Evolutionary conservation across 2,888 invertebrate genomes (phyloP).

Genomic region (Habroteleia sp.): DNA sequence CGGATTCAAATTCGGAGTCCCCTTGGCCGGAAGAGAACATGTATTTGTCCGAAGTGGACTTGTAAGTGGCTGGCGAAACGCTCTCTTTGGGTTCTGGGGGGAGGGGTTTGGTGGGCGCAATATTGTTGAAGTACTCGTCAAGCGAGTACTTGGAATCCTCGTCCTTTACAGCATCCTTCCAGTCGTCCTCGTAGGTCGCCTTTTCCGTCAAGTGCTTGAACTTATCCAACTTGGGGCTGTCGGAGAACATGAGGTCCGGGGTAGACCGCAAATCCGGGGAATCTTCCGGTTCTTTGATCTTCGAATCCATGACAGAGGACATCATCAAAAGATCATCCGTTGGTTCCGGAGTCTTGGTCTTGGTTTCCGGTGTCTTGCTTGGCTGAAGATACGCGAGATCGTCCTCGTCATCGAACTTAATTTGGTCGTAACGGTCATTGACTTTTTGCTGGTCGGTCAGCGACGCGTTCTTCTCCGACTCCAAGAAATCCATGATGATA

Average conservation of each 20-base stretch:
- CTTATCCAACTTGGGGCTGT: slow-evolving; percentile 32
- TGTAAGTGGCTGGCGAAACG: slow-evolving; percentile 20
- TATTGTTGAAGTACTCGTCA: slow-evolving; percentile 21
- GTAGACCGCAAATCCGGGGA: slow-evolving; percentile 28
- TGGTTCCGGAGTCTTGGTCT: slow-evolving; percentile 22
- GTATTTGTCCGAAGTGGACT: slow-evolving; percentile 26
- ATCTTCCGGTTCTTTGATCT: slow-evolving; percentile 16
- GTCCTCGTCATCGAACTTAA: slow-evolving; percentile 23
- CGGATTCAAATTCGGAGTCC: slow-evolving; percentile 79
- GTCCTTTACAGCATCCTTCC: slow-evolving; percentile 45
- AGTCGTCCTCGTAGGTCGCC: slow-evolving; percentile 39
- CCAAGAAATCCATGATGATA: slow-evolving; percentile 73
- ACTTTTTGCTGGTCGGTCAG: slow-evolving; percentile 4
- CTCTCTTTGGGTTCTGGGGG: slow-evolving; percentile 74
- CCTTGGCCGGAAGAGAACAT: slow-evolving; percentile 45
- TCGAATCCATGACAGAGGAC: slow-evolving; percentile 10
- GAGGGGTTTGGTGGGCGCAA: slow-evolving; percentile 74
- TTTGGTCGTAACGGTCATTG: slow-evolving; percentile 17
- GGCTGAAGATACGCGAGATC: slow-evolving; percentile 15
- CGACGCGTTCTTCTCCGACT: slow-evolving; percentile 66
- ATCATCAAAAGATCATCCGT: slow-evolving; percentile 24
- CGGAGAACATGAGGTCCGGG: slow-evolving; percentile 32
- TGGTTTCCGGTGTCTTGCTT: background rate
- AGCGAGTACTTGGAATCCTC: slow-evolving; percentile 59
- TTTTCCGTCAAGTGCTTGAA: slow-evolving; percentile 18